Conservation (phyloP, 2,888 invertebrate genomes). For the Scrobipalpa costella region DNA sequence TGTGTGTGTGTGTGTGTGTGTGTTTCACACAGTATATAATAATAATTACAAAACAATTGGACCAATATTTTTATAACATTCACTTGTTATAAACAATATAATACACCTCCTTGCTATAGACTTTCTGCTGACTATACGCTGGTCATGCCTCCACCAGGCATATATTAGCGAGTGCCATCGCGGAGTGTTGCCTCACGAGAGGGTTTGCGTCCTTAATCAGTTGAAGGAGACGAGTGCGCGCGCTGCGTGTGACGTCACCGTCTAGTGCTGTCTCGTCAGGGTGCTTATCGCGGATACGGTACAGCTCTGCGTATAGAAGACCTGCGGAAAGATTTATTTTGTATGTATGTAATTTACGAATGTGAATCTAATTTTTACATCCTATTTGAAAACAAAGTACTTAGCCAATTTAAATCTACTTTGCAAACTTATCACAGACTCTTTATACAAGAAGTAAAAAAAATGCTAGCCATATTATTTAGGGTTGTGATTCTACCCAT, state of each 20-base stretch:
- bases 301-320: slow-evolving; percentile 65
- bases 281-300: slow-evolving; percentile 55
- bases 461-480: too few species aligned
- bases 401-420: too few species aligned
- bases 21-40: too few species aligned
- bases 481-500: too few species aligned
- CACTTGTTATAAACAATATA: neutral
- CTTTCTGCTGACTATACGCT: slow-evolving; percentile 34
- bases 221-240: slow-evolving; percentile 74
- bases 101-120: neutral
- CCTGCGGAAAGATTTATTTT: slow-evolving; percentile 47
- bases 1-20: too few species aligned
- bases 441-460: too few species aligned
- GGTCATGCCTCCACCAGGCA: slow-evolving; percentile 51
- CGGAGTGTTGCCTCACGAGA: slow-evolving; percentile 79
- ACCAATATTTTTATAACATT: neutral
- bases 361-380: too few species aligned
- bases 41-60: too few species aligned
- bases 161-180: slow-evolving; percentile 78
- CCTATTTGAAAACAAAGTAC: too few species aligned
- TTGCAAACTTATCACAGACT: too few species aligned
- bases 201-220: slow-evolving; percentile 80
- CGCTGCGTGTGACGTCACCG: slow-evolving; percentile 58
- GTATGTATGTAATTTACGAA: too few species aligned
- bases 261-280: slow-evolving; percentile 59